These are phyloP conservation scores for Drosophila infuscata DNA, from an alignment of 2,888 invertebrate genomes.

Conservation along the genomic window DNA sequence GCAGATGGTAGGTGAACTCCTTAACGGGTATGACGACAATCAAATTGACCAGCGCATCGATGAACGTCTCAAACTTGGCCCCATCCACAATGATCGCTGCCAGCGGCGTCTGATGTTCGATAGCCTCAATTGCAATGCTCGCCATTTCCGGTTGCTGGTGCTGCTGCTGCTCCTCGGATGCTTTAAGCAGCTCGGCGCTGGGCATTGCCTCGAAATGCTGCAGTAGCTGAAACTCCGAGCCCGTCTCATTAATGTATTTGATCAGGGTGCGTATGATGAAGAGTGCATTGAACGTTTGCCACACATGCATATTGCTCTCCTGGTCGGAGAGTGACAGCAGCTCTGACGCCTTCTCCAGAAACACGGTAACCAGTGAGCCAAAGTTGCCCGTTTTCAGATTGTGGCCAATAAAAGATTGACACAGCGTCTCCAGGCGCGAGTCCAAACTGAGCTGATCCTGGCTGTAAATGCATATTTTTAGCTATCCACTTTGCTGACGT, in stretches of 20 bases:
- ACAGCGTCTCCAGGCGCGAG: conserved; percentile 90
- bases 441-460: conserved; percentile 93
- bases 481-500: conserved; percentile 14
- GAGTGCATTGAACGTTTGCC: conserved; percentile 97
- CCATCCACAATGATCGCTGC: conserved; percentile 81
- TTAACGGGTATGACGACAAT: conserved; percentile 85
- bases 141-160: conserved; percentile 55
- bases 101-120: conserved; percentile 56
- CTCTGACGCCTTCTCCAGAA: conserved; percentile 92
- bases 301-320: conserved; percentile 91
- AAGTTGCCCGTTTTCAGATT: conserved; percentile 96
- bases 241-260: conserved; percentile 96
- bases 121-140: conserved; percentile 76
- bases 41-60: conserved; percentile 84
- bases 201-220: conserved; percentile 90
- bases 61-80: conserved; percentile 84
- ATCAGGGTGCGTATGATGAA: conserved; percentile 94
- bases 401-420: conserved; percentile 92
- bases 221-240: conserved; percentile 94
- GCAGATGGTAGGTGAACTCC: conserved; percentile 93
- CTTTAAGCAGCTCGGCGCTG: conserved; percentile 76
- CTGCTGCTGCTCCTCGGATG: conserved; percentile 60
- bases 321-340: conserved; percentile 93
- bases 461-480: conserved; percentile 86
- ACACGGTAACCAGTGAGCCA: conserved; percentile 93